Evolutionary conservation across 1,140 invertebrate species (phyloP).

Genomic region (Mya arenaria): DNA sequence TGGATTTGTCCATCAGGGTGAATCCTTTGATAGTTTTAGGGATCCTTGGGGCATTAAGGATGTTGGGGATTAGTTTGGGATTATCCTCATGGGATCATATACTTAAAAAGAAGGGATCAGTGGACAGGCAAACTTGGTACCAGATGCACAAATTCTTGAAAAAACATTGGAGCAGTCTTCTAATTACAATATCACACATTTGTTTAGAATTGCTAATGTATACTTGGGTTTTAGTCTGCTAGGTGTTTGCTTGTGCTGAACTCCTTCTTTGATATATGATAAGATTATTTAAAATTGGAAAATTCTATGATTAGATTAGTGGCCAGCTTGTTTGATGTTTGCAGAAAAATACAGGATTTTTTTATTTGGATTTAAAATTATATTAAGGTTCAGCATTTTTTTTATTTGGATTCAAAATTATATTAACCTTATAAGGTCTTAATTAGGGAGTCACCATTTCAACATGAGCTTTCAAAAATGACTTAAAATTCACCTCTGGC

Average conservation of each 20-base stretch:
- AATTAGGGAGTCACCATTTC: too few species aligned
- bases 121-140: not conserved
- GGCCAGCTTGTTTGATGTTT: not conserved
- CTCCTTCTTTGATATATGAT: slow-evolving; percentile 6
- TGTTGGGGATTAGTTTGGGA: slow-evolving; percentile 33
- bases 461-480: too few species aligned
- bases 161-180: too few species aligned
- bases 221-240: slow-evolving; percentile 34
- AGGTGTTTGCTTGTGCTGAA: not conserved
- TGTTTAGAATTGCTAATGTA: slow-evolving; percentile 39
- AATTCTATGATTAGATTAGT: not conserved
- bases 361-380: not conserved
- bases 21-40: too few species aligned
- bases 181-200: slow-evolving; percentile 34
- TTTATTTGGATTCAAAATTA: not conserved
- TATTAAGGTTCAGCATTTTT: not conserved
- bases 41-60: slow-evolving; percentile 7
- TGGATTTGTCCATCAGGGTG: too few species aligned
- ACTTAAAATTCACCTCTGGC: not conserved
- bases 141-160: slow-evolving; percentile 12
- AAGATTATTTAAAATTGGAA: slow-evolving; percentile 6
- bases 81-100: slow-evolving; percentile 33
- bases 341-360: not conserved
- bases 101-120: slow-evolving; percentile 17
- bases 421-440: too few species aligned